phyloP scores from a whole-genome alignment of 2,113 vertebrate genomes.

The Pseudois nayaur region DNA sequence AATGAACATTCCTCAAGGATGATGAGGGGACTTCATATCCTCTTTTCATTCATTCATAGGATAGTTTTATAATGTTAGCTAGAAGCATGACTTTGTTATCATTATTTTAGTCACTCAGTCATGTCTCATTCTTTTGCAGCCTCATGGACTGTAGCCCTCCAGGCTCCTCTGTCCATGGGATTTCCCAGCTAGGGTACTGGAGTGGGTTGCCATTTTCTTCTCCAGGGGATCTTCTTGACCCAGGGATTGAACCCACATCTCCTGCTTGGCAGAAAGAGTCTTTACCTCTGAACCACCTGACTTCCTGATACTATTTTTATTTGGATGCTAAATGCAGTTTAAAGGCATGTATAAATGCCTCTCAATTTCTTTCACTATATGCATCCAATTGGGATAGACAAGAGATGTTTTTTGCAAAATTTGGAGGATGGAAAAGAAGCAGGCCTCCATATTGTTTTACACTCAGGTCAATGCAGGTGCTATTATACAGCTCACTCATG shows the following conservation, averaged over 20 bases:
- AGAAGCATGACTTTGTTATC: neutral
- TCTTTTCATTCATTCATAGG: neutral
- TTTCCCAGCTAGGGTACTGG: neutral
- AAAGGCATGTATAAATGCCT: neutral
- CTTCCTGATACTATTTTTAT: neutral
- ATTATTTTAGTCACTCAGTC: neutral
- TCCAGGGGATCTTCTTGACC: neutral
- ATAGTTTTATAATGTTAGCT: neutral
- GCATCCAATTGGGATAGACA: neutral
- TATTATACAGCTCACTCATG: neutral
- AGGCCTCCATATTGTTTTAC: neutral
- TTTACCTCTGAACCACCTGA: neutral
- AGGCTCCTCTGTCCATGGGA: neutral
- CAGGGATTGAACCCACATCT: neutral
- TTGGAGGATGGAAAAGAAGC: neutral
- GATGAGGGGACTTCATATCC: neutral
- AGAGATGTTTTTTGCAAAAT: neutral
- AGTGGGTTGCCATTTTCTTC: neutral
- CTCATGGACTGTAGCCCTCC: neutral
- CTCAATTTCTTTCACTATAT: neutral
- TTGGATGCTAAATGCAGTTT: neutral
- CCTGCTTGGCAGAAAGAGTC: neutral
- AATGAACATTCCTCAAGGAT: neutral
- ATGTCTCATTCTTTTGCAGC: neutral
- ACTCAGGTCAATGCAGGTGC: neutral